phyloP scores from a whole-genome alignment of 2,797 vertebrate species.

The Coregonus suidteri region DNA sequence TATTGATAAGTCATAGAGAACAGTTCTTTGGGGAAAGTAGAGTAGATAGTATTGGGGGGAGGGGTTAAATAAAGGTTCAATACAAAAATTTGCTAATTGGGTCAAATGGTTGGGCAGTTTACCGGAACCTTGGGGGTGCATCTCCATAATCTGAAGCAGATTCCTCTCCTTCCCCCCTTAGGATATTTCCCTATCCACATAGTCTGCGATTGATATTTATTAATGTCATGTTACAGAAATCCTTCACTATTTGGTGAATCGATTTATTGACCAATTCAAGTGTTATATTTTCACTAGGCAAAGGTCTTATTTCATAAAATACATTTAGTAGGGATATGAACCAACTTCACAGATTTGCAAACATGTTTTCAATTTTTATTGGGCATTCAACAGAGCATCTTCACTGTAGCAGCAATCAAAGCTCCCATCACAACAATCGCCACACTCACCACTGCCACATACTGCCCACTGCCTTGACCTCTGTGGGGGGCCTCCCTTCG shows the following conservation, averaged over 20 bases:
- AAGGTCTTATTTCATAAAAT: not conserved
- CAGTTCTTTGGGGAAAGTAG: no score
- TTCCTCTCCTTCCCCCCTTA: not conserved
- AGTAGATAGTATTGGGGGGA: no score
- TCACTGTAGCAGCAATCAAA: not conserved
- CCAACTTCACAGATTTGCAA: not conserved
- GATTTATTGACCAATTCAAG: not conserved
- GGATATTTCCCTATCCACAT: no score
- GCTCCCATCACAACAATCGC: not conserved
- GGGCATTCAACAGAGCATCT: not conserved
- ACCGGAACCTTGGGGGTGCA: not conserved
- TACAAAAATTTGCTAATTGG: not conserved
- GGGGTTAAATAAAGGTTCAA: no score
- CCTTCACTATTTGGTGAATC: no score
- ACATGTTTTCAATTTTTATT: not conserved
- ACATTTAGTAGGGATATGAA: not conserved
- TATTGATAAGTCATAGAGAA: no score
- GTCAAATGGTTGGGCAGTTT: not conserved
- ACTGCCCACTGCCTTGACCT: slow-evolving; percentile 3
- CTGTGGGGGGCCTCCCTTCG: not conserved
- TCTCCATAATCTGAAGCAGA: no score
- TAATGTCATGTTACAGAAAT: no score
- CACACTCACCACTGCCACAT: not conserved
- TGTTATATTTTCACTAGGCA: not conserved
- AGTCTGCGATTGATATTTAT: no score